Base-by-base conservation (phyloP, 2,797 vertebrate species). In the Perodicticus potto region DNA sequence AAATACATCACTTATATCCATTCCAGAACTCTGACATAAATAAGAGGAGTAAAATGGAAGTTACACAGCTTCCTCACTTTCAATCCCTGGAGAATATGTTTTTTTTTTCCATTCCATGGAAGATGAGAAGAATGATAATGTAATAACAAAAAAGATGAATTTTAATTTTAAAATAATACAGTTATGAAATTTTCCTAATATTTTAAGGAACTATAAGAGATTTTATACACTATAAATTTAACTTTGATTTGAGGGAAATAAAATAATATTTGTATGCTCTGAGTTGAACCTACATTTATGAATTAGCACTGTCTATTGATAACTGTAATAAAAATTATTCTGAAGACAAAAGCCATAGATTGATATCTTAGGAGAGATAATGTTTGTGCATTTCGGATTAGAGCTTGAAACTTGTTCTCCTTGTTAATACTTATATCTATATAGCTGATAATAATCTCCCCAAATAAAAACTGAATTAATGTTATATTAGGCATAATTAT, bases 141-240 rank as follows among this genome's bases (percentile, higher is more conserved):
- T 1, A 20, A n/a, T 93, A 1, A 65, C 55, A 29, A 92, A 93
- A 69, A 20, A 12, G 14, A n/a, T 10, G 7, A 19, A 17, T 63
- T 89, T 37, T 86, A 76, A 77, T 76, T 86, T 94, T n/a, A 40
- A 81, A 80, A 37, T 63, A 53, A 4, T n/a, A 59, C 91, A 69
- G 0, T 29, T 40, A 65, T 53, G 20, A 34, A 74, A 70, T 55
- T 86, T 70, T 1, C 7, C 1, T 73, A n/a, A 4, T 22, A 22
- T 27, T 37, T 40, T 86, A 89, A 80, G 8, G 2, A 59, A 25
- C 3, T 37, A 2, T 22, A 77, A 82, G 17, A 57, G 1, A 9
- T 69, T 86, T 65, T 53, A 40, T 40, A 32, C 0, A n/a, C 5
- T 10, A 29, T 29, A 91, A 78, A 43, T 11, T 85, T 61, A 73